Evolutionary conservation across 2,113 vertebrate genomes (phyloP), one percentile per base, ranked within the genome.

Genomic region (Barnardius zonarius): DNA sequence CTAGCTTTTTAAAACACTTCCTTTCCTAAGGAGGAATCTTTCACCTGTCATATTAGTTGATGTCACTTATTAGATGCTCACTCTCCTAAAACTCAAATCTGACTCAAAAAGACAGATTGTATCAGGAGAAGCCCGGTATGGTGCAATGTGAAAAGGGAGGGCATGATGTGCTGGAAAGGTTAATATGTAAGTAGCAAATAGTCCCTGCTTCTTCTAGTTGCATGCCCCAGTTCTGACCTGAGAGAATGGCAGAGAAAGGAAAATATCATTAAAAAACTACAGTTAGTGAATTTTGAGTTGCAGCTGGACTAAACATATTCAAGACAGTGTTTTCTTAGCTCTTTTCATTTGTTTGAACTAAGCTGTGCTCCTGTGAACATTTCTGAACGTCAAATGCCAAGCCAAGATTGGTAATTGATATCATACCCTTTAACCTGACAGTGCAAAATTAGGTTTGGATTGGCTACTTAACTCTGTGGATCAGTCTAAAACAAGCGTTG

Each of bases 231-330:
- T 92, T 77, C 20, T 92, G 91, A 82, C 68, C 69, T 81, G 33
- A 70, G 25, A 62, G 22, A 88, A 80, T 17, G 25, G 46, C 55
- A 83, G 51, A 83, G 51, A 74, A 88, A 88, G 22, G 13, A 86
- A 92, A 86, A 92, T 54, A 75, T 19, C 5, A 49, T 61, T 88
- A 51, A 72, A 90, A 90, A 88, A 28, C 55, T 92, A 81, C 61
- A 82, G 81, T 55, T 68, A 91, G 52, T 51, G 55, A 72, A 95
- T 93, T 93, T 92, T 86, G 82, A 86, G 31, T 86, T 90, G 69
- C 35, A 61, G 55, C 7, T 82, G 83, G 51, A 51, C 74, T 84
- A 70, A 91, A 84, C 39, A 35, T 61, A 92, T 39, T 61, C 77
- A 75, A 75, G 62, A 49, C 17, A 73, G 18, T 70, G 35, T 84